These are phyloP conservation scores for Geotrypetes seraphini DNA, from an alignment of 2,797 vertebrate genomes.

Conservation along the genomic window DNA sequence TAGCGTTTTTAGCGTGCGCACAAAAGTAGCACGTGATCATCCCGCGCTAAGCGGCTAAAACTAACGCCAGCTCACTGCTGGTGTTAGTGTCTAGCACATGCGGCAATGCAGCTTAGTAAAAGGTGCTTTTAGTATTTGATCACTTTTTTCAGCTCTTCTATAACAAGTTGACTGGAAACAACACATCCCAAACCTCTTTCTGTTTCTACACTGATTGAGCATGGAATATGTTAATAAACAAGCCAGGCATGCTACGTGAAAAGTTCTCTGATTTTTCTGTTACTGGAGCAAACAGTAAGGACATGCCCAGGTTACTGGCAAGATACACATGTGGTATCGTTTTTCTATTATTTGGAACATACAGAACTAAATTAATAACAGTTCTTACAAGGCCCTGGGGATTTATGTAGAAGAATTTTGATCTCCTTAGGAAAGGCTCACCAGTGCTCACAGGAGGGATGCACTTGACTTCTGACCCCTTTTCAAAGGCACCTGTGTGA, in stretches of 20 bases:
- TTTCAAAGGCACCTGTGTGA: slow-evolving; percentile 81
- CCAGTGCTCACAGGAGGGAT: slow-evolving; percentile 64
- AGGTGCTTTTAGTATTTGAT: slow-evolving; percentile 7
- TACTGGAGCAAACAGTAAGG: slow-evolving; percentile 6
- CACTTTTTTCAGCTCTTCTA: too few species aligned
- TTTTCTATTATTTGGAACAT: slow-evolving; percentile 66
- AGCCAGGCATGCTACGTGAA: slow-evolving; percentile 45
- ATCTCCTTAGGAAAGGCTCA: slow-evolving; percentile 56
- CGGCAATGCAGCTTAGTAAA: too few species aligned
- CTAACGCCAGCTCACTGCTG: too few species aligned
- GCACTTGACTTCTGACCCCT: slow-evolving; percentile 93
- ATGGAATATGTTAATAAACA: slow-evolving; percentile 33
- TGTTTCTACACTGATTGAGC: slow-evolving; percentile 27
- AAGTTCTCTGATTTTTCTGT: slow-evolving; percentile 37
- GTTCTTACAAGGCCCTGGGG: slow-evolving; percentile 63
- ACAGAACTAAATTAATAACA: slow-evolving; percentile 69
- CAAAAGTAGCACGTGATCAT: too few species aligned
- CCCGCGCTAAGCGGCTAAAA: too few species aligned
- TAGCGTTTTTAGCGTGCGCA: too few species aligned
- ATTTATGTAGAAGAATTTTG: slow-evolving; percentile 59
- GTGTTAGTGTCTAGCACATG: too few species aligned
- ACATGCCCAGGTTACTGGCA: slow-evolving; percentile 33
- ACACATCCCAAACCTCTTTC: slow-evolving; percentile 15
- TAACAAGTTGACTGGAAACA: slow-evolving; percentile 20
- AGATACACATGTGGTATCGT: slow-evolving; percentile 59